Evolutionary conservation across 2,797 vertebrate genomes (phyloP).

Genomic region (Pangasius krempfi): DNA sequence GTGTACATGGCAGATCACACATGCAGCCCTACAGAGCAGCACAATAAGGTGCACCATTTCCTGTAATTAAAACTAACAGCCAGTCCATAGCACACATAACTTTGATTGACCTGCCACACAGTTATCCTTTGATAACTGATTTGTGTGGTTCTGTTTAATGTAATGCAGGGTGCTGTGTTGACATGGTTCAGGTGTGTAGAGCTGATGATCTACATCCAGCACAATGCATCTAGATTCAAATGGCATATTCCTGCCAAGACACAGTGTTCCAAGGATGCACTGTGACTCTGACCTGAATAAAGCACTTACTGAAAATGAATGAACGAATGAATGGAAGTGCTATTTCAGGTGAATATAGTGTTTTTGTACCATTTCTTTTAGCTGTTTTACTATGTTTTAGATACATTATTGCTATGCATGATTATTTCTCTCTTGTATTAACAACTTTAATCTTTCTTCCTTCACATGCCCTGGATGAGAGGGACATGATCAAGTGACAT

Average conservation of each 20-base stretch:
- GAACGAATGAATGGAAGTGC: background rate
- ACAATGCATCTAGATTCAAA: background rate
- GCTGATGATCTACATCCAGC: background rate
- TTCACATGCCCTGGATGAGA: too few relatives aligned
- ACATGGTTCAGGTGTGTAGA: background rate
- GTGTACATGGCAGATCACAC: constrained; percentile 64
- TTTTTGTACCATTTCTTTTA: background rate
- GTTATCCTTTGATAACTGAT: constrained; percentile 51
- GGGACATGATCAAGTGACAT: background rate
- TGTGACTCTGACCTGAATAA: background rate
- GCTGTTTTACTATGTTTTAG: background rate
- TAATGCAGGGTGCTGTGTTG: constrained; percentile 19
- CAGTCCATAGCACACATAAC: constrained; percentile 62
- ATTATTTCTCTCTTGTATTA: background rate
- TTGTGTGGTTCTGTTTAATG: constrained; percentile 40
- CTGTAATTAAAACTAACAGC: constrained; percentile 65
- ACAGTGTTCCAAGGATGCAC: too few relatives aligned
- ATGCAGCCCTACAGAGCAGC: constrained; percentile 43
- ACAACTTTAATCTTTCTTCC: background rate
- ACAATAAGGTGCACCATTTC: constrained; percentile 65
- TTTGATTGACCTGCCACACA: constrained; percentile 54
- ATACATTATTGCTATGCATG: background rate
- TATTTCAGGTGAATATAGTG: background rate
- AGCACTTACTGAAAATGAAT: background rate
- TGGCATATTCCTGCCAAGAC: background rate